These are phyloP conservation scores for Cistogaster globosa DNA, from an alignment of 2,888 invertebrate species.

Conservation along the genomic window DNA sequence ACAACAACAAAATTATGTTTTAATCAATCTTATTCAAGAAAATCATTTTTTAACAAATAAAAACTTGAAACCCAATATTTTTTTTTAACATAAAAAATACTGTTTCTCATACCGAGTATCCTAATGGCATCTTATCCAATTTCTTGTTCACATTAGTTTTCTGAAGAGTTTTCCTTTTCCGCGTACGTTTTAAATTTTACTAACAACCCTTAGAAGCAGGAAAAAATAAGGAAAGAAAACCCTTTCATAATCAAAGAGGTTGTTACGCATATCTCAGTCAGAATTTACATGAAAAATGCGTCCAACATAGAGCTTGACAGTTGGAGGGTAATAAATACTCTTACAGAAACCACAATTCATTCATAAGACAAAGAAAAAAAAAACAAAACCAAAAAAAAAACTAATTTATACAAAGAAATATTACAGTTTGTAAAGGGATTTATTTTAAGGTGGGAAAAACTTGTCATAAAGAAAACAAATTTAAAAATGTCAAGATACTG, in stretches of 20 bases:
- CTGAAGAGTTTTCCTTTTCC: not conserved
- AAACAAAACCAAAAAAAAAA: not conserved
- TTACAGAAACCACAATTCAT: conserved; percentile 34
- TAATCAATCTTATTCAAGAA: no score
- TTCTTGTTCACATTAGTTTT: not conserved
- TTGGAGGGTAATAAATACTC: conserved; percentile 77
- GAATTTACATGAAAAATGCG: conserved; percentile 78
- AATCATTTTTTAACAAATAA: no score
- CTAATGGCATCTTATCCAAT: not conserved
- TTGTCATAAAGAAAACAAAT: no score
- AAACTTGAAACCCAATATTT: not conserved
- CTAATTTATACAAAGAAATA: not conserved
- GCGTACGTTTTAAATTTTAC: not conserved
- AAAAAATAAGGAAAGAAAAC: not conserved
- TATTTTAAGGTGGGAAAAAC: no score
- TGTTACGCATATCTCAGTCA: conserved; percentile 23
- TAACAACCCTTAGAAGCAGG: conserved; percentile 10
- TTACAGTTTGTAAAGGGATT: not conserved
- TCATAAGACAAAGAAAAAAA: not conserved
- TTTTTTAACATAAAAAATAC: not conserved
- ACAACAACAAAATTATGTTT: no score
- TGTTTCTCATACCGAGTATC: not conserved
- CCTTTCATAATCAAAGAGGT: conserved; percentile 12
- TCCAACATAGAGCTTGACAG: conserved; percentile 74
- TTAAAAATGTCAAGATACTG: no score